Evolutionary conservation across 1,140 invertebrate species (phyloP), one percentile per base, ranked within the genome.

Genomic region (Latrodectus geometricus): DNA sequence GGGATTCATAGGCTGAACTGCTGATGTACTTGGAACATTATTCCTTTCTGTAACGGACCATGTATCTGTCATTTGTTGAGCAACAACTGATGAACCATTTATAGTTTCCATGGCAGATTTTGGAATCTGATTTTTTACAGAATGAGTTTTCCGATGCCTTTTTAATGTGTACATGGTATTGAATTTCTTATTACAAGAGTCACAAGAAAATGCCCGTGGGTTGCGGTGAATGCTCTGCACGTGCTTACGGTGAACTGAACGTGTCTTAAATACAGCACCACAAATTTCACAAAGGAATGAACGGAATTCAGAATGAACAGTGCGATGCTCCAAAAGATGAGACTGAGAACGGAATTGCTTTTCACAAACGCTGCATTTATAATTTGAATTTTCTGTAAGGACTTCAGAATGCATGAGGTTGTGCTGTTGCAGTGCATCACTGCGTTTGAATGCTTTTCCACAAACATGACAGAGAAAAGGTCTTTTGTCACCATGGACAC

Each of bases 251-350:
- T 92, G 92, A 0, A 92, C 91, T 1, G 91, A 90, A 35, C 90
- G 89, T 0, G 92, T 92, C 88, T 92, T 92, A 86, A 92, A 92
- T 14, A 91, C 90, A 11, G 92, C 90, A 11, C 92, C 92, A 89
- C 92, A 92, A 15, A 92, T 91, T 81, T 92, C 91, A 88, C 92
- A 92, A 20, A 92, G 89, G 87, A 90, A 91, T 9, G 91, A 89
- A 15, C 92, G 89, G n/a, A 89, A 89, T 50, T 90, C 90, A 9
- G 91, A 90, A 86, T 92, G 92, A n/a, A 90, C 90, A 17, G 90
- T 89, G 88, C 68, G 54, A 69, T 90, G 89, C 75, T 90, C 89
- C 8, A 79, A 84, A 12, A 91, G 83, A 79, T 90, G 89, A 8
- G 90, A 91, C 74, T 90, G 89, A 48, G 92, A 92, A 61, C 91